Evolutionary conservation across 2,797 vertebrate genomes (phyloP).

Genomic region (Chelon labrosus): DNA sequence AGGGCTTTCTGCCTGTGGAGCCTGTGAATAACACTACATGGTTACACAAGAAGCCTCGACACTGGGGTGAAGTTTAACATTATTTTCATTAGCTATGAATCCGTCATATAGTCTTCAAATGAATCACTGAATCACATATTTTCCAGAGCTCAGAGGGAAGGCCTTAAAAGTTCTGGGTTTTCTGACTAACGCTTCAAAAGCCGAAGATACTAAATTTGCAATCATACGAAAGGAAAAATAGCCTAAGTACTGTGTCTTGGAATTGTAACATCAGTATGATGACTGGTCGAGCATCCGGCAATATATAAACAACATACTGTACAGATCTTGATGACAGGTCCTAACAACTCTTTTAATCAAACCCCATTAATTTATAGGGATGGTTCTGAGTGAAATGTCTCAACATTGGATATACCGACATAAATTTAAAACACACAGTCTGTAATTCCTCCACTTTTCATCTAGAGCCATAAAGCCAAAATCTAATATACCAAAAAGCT

Average conservation of each 20-base stretch:
- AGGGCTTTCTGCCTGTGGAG: slow-evolving; percentile 83
- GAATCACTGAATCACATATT: no score
- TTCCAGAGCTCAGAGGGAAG: no score
- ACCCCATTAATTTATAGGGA: no score
- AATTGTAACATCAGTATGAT: background rate
- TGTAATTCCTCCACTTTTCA: background rate
- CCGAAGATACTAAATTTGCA: background rate
- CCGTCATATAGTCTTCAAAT: background rate
- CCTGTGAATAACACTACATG: slow-evolving; percentile 47
- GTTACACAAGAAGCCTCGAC: background rate
- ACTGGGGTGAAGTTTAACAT: background rate
- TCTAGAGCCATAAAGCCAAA: background rate
- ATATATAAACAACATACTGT: no score
- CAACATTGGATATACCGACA: no score
- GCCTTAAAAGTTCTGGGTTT: background rate
- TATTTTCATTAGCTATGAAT: background rate
- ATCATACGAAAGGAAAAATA: background rate
- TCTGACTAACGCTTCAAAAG: background rate
- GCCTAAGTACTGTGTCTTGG: background rate
- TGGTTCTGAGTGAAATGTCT: no score
- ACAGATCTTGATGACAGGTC: no score
- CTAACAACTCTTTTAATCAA: no score
- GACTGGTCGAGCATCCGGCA: no score
- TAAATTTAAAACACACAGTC: background rate
- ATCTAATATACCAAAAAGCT: background rate